These are phyloP conservation scores for Lasioglossum calceatum DNA, from an alignment of 2,888 invertebrate species.

Conservation along the genomic window DNA sequence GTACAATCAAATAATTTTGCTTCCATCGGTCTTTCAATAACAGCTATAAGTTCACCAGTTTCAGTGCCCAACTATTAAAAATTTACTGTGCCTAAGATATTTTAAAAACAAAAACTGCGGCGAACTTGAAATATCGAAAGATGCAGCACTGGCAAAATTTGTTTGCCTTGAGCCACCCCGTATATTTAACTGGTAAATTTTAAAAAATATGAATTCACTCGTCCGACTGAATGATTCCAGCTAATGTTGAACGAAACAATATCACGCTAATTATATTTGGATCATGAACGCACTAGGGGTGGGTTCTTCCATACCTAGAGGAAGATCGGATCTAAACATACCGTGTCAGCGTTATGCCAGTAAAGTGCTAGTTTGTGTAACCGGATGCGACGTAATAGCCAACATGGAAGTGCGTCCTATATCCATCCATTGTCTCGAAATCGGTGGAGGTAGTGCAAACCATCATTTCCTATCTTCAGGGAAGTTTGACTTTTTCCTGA, in stretches of 20 bases:
- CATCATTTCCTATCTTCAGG: conserved; percentile 57
- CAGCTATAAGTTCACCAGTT: too few species aligned
- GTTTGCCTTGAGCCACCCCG: not conserved
- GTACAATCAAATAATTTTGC: too few species aligned
- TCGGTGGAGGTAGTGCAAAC: conserved; percentile 58
- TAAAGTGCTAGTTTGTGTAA: conserved; percentile 83
- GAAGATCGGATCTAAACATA: conserved; percentile 66
- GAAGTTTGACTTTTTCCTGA: conserved; percentile 29
- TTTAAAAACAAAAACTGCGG: too few species aligned
- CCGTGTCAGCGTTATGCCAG: conserved; percentile 74
- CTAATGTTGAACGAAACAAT: conserved; percentile 28
- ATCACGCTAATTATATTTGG: conserved; percentile 39
- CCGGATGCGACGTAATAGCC: conserved; percentile 81
- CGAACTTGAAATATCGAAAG: too few species aligned
- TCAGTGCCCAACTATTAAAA: too few species aligned
- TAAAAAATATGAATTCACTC: not conserved
- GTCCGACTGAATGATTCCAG: not conserved
- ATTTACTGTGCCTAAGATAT: too few species aligned
- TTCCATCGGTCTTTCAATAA: too few species aligned
- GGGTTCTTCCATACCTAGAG: conserved; percentile 58
- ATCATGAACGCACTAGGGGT: conserved; percentile 41
- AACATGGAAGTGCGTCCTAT: conserved; percentile 69
- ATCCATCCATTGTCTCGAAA: conserved; percentile 67
- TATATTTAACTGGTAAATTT: not conserved
- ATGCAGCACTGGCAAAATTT: too few species aligned